Evolutionary conservation across 2,888 invertebrate species (phyloP).

Genomic region (Heterodera filipjevi): DNA sequence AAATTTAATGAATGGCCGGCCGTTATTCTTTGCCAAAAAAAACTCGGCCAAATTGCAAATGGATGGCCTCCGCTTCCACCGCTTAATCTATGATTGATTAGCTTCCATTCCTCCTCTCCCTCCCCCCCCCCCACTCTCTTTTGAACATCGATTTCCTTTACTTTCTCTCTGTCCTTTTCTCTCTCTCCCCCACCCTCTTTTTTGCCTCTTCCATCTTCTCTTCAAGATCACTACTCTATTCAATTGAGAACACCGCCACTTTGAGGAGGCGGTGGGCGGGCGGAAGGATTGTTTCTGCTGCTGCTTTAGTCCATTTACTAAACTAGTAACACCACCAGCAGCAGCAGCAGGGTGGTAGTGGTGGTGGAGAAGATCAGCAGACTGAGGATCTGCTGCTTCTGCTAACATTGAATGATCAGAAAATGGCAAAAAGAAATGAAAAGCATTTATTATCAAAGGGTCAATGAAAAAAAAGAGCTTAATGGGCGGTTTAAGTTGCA

Average conservation of each 20-base stretch:
- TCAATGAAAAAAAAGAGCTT: background rate
- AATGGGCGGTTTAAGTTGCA: conserved; percentile 20
- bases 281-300: background rate
- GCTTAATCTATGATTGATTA: background rate
- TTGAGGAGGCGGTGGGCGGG: background rate
- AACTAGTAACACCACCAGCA: background rate
- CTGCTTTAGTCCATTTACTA: too few species aligned
- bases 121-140: background rate
- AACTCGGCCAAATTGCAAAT: background rate
- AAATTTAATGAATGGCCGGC: too few species aligned
- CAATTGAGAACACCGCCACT: background rate
- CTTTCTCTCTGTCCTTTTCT: background rate
- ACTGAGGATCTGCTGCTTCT: background rate
- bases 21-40: background rate
- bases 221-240: background rate
- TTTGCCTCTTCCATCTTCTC: background rate
- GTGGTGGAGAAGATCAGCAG: background rate
- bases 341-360: background rate
- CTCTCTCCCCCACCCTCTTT: background rate
- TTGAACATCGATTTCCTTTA: too few species aligned
- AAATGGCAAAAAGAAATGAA: too few species aligned
- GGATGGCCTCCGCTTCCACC: background rate
- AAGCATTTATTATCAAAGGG: too few species aligned
- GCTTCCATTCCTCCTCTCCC: background rate
- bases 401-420: too few species aligned